Percentiles rank a stretch among this genome's conserved stretches.
Evolutionary conservation across 1,140 invertebrate genomes (phyloP).

Genomic region (Notospermus geniculatus): DNA sequence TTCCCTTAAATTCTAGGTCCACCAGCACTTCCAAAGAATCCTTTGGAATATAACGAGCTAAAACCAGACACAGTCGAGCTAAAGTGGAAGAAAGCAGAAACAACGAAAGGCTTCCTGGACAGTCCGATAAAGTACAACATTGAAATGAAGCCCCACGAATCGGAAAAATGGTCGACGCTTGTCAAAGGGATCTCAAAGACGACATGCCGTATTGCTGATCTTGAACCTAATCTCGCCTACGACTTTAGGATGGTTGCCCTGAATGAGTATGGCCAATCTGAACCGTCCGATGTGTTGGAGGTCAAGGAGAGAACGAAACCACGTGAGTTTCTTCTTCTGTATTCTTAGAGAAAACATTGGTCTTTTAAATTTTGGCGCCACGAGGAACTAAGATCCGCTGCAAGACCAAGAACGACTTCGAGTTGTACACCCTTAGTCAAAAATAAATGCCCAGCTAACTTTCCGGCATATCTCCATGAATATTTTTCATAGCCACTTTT

Average conservation of each 20-base stretch:
- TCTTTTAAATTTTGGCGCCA: too few relatives aligned
- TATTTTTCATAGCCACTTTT: too few relatives aligned
- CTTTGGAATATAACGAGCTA: background rate
- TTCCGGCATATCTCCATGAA: too few relatives aligned
- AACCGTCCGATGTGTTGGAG: slow-evolving; percentile 21
- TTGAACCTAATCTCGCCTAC: slow-evolving; percentile 87
- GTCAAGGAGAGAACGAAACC: too few relatives aligned
- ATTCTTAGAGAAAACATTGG: too few relatives aligned
- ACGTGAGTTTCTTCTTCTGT: too few relatives aligned
- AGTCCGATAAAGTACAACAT: slow-evolving; percentile 27
- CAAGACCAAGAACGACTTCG: too few relatives aligned
- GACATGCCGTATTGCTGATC: background rate
- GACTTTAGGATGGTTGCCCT: slow-evolving; percentile 91
- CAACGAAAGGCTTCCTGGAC: background rate
- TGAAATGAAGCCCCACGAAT: slow-evolving; percentile 18
- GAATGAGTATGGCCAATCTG: slow-evolving; percentile 69
- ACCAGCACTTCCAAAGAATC: slow-evolving; percentile 22
- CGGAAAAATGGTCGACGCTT: background rate
- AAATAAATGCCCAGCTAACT: too few relatives aligned
- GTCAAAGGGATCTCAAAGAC: background rate
- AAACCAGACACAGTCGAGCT: slow-evolving; percentile 2
- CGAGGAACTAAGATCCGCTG: too few relatives aligned
- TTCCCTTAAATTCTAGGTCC: slow-evolving; percentile 34
- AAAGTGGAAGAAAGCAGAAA: background rate
- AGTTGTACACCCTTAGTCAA: too few relatives aligned